Conservation (phyloP, 2,113 vertebrate genomes). For the Semicossyphus pulcher region DNA sequence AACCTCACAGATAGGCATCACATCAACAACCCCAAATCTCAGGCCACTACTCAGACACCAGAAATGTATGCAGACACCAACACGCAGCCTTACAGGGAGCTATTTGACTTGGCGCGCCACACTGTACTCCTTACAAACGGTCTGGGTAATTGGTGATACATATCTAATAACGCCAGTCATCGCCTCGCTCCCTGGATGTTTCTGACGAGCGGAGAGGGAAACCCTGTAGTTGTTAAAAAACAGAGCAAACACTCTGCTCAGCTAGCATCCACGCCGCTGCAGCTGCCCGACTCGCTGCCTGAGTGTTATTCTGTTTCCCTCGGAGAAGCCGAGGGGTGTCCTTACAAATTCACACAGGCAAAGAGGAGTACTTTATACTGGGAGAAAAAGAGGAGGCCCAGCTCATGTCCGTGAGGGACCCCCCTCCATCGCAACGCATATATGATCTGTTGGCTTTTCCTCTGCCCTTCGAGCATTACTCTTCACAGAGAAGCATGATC, state of each 20-base stretch:
- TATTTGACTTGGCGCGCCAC: conserved; percentile 78
- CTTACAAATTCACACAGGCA: conserved; percentile 75
- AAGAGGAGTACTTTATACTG: conserved; percentile 70
- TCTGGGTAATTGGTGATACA: conserved; percentile 82
- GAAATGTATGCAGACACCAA: conserved; percentile 76
- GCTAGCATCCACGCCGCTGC: conserved; percentile 39
- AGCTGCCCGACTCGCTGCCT: conserved; percentile 61
- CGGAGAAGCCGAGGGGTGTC: conserved; percentile 73
- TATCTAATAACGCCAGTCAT: conserved; percentile 83
- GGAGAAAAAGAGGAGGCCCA: conserved; percentile 58
- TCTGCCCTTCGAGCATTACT: conserved; percentile 66
- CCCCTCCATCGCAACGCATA: conserved; percentile 49
- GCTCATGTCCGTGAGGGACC: conserved; percentile 66
- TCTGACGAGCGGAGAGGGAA: conserved; percentile 68
- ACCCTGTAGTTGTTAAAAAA: conserved; percentile 87
- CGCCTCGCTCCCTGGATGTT: conserved; percentile 78
- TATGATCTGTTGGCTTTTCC: conserved; percentile 77
- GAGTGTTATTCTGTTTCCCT: conserved; percentile 83
- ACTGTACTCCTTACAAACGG: conserved; percentile 69
- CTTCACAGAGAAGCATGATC: conserved; percentile 57
- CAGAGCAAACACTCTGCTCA: conserved; percentile 71
- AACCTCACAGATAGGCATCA: conserved; percentile 28
- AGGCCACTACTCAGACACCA: conserved; percentile 52
- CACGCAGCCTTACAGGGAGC: conserved; percentile 73
- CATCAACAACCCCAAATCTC: conserved; percentile 47